Percentiles rank a stretch among this genome's conserved stretches.
Conservation (phyloP, 2,888 invertebrate species). For the Hipparchia semele region DNA sequence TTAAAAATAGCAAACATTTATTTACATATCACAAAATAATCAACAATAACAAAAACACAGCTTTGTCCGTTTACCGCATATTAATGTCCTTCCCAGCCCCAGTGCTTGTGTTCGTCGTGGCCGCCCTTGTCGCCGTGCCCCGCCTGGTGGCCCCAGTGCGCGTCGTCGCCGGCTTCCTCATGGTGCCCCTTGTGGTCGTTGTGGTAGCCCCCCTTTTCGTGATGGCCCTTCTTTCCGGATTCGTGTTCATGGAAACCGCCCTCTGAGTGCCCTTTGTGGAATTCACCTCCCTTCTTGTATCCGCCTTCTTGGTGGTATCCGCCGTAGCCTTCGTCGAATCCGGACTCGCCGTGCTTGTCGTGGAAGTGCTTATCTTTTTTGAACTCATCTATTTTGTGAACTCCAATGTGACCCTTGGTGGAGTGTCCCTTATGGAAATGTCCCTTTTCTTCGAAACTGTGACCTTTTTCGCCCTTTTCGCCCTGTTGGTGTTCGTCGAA, state of each 20-base stretch:
- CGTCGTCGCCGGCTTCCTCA: constrained; percentile 88
- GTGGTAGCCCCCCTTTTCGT: constrained; percentile 90
- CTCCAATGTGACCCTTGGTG: constrained; percentile 92
- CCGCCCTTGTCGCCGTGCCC: constrained; percentile 90
- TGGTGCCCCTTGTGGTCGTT: constrained; percentile 90
- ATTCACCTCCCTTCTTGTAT: constrained; percentile 90
- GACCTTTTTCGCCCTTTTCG: constrained; percentile 85
- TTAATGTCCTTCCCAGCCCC: constrained; percentile 85
- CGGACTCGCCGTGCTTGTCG: constrained; percentile 92
- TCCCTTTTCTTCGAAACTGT: constrained; percentile 82
- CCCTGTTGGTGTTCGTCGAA: constrained; percentile 85
- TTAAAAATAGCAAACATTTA: constrained; percentile 34
- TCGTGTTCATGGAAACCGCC: constrained; percentile 89
- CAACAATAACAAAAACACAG: constrained; percentile 41
- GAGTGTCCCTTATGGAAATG: constrained; percentile 92
- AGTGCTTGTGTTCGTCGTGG: constrained; percentile 89
- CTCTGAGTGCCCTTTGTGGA: constrained; percentile 91
- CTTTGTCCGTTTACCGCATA: constrained; percentile 40
- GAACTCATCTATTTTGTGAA: constrained; percentile 93
- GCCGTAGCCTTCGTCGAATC: constrained; percentile 91
- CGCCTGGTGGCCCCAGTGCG: constrained; percentile 87
- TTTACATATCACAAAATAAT: constrained; percentile 44
- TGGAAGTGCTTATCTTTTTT: constrained; percentile 94
- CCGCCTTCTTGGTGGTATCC: constrained; percentile 89
- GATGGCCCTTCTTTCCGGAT: constrained; percentile 89